These are phyloP conservation scores for Vireo griseus DNA, from an alignment of 2,797 vertebrate genomes.

Conservation along the genomic window DNA sequence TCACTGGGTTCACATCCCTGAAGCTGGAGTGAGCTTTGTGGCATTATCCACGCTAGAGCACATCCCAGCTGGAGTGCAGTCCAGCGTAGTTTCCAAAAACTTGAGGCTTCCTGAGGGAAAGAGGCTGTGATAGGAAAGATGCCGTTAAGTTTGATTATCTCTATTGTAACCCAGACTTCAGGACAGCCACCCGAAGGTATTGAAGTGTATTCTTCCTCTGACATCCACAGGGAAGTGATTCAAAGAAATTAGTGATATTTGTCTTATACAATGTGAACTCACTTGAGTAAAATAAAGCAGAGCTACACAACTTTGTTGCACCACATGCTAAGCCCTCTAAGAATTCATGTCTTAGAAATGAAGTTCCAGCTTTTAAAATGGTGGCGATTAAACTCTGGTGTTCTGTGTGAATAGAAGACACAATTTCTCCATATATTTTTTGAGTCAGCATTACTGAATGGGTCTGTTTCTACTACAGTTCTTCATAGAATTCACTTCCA, in stretches of 20 bases:
- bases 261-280: background rate
- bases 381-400: background rate
- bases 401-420: background rate
- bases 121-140: background rate
- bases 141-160: background rate
- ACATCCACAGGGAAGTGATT: background rate
- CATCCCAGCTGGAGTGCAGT: background rate
- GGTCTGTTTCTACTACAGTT: background rate
- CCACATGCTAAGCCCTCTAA: background rate
- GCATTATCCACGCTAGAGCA: accelerated
- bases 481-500: background rate
- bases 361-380: background rate
- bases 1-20: background rate
- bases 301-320: background rate
- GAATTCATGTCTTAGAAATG: background rate
- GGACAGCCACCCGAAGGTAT: background rate
- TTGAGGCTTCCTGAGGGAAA: background rate
- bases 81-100: accelerated
- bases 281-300: background rate
- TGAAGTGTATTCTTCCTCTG: background rate
- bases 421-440: background rate
- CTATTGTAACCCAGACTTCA: background rate
- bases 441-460: background rate
- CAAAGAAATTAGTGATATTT: background rate
- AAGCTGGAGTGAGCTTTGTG: background rate